Conservation (phyloP, 1,140 invertebrate species). For the Dufourea novaeangliae region DNA sequence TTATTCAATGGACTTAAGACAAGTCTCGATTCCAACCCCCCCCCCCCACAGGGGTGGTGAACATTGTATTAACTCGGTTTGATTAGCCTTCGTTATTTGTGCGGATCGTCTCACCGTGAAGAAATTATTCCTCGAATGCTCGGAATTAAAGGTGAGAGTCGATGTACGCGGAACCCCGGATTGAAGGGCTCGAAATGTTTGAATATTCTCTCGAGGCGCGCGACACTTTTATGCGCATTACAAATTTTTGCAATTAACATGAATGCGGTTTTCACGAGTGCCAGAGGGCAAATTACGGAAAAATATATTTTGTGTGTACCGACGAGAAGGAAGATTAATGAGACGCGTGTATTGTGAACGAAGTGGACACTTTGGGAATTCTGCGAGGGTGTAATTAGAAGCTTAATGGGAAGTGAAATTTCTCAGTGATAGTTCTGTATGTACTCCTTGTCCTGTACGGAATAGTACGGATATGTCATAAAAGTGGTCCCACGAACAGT, state of each 20-base stretch:
- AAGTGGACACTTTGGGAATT: neutral
- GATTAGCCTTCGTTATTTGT: no score
- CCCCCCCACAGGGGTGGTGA: no score
- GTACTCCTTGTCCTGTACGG: no score
- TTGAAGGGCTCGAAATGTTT: neutral
- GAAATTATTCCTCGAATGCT: neutral
- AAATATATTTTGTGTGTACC: constrained; percentile 3
- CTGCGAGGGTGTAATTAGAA: neutral
- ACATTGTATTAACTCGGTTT: no score
- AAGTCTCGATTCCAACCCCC: no score
- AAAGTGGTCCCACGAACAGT: no score
- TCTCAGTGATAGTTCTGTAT: no score
- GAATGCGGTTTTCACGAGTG: neutral
- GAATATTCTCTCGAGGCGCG: neutral
- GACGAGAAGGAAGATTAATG: neutral
- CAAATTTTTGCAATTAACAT: constrained; percentile 4
- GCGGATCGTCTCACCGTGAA: no score
- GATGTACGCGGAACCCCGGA: neutral
- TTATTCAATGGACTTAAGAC: no score
- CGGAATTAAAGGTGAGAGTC: neutral
- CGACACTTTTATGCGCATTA: neutral
- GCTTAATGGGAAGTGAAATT: no score
- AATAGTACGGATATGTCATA: no score
- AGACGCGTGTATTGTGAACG: neutral
- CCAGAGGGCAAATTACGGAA: neutral